Percentiles rank a stretch among this genome's conserved stretches.
These are phyloP conservation scores for Gymnoscelis rufifasciata DNA, from an alignment of 2,888 invertebrate species.

Conservation along the genomic window DNA sequence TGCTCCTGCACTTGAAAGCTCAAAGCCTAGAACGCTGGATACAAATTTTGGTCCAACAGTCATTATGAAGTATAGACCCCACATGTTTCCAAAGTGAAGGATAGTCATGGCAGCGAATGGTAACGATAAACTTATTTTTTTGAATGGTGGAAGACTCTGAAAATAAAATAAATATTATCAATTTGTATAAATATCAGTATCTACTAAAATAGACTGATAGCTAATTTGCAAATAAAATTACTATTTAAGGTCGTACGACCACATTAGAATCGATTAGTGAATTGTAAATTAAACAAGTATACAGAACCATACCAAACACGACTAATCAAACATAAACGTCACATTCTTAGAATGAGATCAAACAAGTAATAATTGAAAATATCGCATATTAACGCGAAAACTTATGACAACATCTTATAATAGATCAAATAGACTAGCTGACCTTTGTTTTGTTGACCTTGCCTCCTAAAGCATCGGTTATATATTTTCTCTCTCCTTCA, in stretches of 20 bases:
- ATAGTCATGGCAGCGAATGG: conserved; percentile 83
- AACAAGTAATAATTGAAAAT: conserved; percentile 28
- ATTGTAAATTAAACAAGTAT: conserved; percentile 15
- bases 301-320: conserved; percentile 16
- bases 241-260: background rate
- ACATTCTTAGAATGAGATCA: conserved; percentile 21
- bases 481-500: conserved; percentile 81
- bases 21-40: conserved; percentile 84
- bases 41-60: conserved; percentile 87
- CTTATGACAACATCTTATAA: conserved; percentile 21
- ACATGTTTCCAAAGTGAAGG: conserved; percentile 86
- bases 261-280: conserved; percentile 18
- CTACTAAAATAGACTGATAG: too few species aligned
- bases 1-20: conserved; percentile 84
- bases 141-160: conserved; percentile 83
- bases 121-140: conserved; percentile 79
- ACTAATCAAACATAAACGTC: conserved; percentile 18
- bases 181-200: background rate
- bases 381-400: conserved; percentile 31
- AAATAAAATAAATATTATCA: background rate
- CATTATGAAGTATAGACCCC: conserved; percentile 87
- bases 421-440: conserved; percentile 35
- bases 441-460: conserved; percentile 79
- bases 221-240: too few species aligned
- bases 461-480: conserved; percentile 79